Conservation (phyloP, 2,888 invertebrate species). For the Apodemia duryi region DNA sequence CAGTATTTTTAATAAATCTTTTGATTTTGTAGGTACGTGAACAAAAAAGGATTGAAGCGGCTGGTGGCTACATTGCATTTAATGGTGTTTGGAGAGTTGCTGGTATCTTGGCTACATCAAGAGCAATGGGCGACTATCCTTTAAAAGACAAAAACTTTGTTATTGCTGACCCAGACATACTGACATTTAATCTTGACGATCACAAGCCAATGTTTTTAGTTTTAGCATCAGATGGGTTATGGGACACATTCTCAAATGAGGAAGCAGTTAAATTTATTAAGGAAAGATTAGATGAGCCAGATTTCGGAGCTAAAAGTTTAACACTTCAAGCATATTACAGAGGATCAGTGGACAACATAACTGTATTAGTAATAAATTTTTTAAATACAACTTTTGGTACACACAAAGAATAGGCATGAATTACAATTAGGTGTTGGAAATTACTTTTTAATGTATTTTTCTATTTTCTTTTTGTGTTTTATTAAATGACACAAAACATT, state of each 20-base stretch:
- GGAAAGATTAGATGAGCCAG: constrained; percentile 90
- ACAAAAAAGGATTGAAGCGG: constrained; percentile 93
- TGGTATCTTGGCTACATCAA: constrained; percentile 95
- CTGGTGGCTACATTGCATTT: constrained; percentile 96
- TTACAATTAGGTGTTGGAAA: not conserved
- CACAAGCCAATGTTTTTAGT: constrained; percentile 94
- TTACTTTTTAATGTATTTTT: constrained; percentile 10
- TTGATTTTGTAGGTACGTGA: constrained; percentile 85
- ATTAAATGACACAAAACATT: not conserved
- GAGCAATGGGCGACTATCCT: constrained; percentile 97
- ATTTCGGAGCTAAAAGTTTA: constrained; percentile 94
- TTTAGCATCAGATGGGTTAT: constrained; percentile 96
- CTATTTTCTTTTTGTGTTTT: constrained; percentile 1
- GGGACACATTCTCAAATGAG: constrained; percentile 97
- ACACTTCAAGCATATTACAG: constrained; percentile 94
- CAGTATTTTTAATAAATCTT: constrained; percentile 17
- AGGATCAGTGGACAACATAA: constrained; percentile 97
- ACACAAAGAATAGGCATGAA: constrained; percentile 9
- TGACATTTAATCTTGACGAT: constrained; percentile 92
- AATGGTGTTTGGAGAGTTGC: constrained; percentile 98
- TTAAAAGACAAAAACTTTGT: constrained; percentile 95
- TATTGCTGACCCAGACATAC: constrained; percentile 96
- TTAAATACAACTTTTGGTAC: constrained; percentile 66
- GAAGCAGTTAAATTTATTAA: constrained; percentile 94
- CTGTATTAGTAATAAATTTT: constrained; percentile 93